A percentile compares a stretch with the other conserved stretches of the same genome.
phyloP scores from a whole-genome alignment of 2,888 invertebrate species.

The Chrysodeixis includens region DNA sequence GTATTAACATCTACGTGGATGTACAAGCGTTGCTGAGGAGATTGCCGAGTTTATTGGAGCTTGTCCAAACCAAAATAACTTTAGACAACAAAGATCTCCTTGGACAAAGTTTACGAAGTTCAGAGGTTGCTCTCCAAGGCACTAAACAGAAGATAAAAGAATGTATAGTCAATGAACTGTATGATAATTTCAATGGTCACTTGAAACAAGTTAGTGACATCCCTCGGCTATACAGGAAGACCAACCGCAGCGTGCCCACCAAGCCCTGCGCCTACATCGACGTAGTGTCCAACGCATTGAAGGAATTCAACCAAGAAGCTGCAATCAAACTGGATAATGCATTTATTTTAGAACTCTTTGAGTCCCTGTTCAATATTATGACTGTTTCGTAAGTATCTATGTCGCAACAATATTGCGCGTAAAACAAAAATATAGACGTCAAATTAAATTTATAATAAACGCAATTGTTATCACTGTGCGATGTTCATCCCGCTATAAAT shows the following conservation, averaged over 20 bases:
- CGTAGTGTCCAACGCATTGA: constrained; percentile 90
- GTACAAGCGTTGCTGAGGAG: constrained; percentile 70
- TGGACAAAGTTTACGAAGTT: constrained; percentile 69
- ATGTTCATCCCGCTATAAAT: constrained; percentile 37
- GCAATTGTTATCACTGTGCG: constrained; percentile 28
- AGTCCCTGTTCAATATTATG: constrained; percentile 84
- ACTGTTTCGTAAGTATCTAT: constrained; percentile 87
- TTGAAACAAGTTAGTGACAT: constrained; percentile 97
- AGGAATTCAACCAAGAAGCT: constrained; percentile 89
- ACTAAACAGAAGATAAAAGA: constrained; percentile 75
- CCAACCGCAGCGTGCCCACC: constrained; percentile 95
- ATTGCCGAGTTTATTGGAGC: constrained; percentile 73
- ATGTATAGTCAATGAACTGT: constrained; percentile 81
- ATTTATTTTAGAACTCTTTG: constrained; percentile 76
- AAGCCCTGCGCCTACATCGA: constrained; percentile 95
- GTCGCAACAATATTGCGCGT: background rate
- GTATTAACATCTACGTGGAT: constrained; percentile 81
- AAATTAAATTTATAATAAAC: constrained; percentile 27
- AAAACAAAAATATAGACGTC: background rate
- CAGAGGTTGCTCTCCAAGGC: constrained; percentile 69
- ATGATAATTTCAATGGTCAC: constrained; percentile 86
- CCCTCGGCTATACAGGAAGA: constrained; percentile 97
- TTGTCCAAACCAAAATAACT: constrained; percentile 71
- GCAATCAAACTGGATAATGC: constrained; percentile 72
- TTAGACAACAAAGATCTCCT: constrained; percentile 70